Evolutionary conservation across 2,888 invertebrate genomes (phyloP).

Genomic region (Gryllus longicercus): DNA sequence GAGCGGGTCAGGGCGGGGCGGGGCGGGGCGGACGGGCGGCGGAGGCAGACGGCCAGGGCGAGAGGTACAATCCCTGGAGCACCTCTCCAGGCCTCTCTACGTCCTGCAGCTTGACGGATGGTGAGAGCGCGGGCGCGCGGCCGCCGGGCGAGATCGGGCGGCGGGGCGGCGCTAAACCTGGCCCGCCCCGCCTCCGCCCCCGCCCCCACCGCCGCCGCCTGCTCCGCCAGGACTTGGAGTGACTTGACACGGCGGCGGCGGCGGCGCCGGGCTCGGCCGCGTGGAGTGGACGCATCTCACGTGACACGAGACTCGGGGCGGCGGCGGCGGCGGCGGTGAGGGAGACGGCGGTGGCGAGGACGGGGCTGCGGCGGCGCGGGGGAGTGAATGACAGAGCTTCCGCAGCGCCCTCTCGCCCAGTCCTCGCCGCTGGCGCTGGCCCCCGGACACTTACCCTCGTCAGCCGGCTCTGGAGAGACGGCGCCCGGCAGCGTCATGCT

Average conservation of each 20-base stretch:
- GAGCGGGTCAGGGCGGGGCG: too few relatives aligned
- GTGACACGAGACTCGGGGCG: background rate
- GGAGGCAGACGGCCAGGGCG: too few relatives aligned
- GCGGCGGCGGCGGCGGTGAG: background rate
- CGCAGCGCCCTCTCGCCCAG: background rate
- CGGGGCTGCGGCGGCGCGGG: background rate
- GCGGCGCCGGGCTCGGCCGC: background rate
- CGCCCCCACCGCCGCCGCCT: background rate
- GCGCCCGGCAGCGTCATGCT: background rate
- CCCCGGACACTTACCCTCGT: conserved; percentile 8
- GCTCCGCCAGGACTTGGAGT: background rate
- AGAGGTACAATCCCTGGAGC: background rate
- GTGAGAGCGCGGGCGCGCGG: background rate
- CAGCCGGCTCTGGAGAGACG: conserved; percentile 8
- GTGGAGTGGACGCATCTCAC: conserved; percentile 8
- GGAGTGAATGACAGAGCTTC: conserved; percentile 1
- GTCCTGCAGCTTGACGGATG: conserved; percentile 8
- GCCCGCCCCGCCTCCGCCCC: background rate
- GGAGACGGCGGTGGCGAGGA: background rate
- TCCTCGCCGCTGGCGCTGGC: background rate
- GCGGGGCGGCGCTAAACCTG: background rate
- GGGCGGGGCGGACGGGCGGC: too few relatives aligned
- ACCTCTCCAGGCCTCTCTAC: conserved; percentile 10
- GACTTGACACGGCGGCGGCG: background rate
- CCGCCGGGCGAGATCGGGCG: background rate